Evolutionary conservation across 2,888 invertebrate species (phyloP), one percentile per base, ranked within the genome.

Genomic region (Synergus umbraculus): DNA sequence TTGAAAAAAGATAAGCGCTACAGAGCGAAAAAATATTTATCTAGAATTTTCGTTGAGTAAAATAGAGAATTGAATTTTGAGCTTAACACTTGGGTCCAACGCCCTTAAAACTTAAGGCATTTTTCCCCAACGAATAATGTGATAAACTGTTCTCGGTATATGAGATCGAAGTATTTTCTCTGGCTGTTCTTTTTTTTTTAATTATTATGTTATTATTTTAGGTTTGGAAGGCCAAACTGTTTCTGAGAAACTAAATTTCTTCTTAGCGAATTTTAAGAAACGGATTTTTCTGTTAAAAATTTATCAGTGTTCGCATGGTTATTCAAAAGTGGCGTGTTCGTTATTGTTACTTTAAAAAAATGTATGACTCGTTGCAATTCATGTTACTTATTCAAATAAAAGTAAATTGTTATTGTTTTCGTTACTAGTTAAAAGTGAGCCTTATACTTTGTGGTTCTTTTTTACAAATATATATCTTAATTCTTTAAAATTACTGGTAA

Each of bases 101-200:
- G 22, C 22, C 22, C 22, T 22, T 41, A 49, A 60, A 60, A 60
- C 22, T 60, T 22, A 9, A 60, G 18, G 22, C 60, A 60, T 60
- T 60, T 60, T 22, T 60, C 18, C 22, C 22, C 10, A 60, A 22
- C 8, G 49, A 49, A 9, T 49, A 9, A 69, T 22, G 22, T 12
- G 44, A 69, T 8, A 15, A 66, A 66, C 18, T 41, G 65, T 66
- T 43, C 64, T 64, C 64, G 2, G 8, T 15, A 37, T 54, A n/a
- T 64, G 64, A 64, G 64, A 64, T 41, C 64, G 13, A 64, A 69
- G 46, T 67, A 67, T 69, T 69, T 67, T 66, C 41, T 22, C 44
- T 43, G 18, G 12, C 66, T 44, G 18, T 67, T 22, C 46, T 67
- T 54, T n/a, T 54, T 13, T n/a, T 44, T 44, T 10, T 44, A 5